These are phyloP conservation scores for Drosophila gunungcola DNA, from an alignment of 1,140 invertebrate species.

Conservation along the genomic window DNA sequence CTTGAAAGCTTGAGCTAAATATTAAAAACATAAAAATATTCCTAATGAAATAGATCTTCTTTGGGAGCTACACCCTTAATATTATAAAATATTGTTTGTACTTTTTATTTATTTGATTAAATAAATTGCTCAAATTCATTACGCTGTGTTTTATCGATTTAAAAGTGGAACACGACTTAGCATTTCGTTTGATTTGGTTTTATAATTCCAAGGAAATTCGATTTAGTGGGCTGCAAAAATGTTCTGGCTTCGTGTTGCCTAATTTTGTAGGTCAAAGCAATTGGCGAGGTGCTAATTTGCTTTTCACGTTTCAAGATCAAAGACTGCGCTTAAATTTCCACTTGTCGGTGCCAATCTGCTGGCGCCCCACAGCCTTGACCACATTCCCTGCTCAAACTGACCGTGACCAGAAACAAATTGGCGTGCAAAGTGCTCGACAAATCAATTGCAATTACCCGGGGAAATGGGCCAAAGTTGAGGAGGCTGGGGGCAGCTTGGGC, in stretches of 20 bases:
- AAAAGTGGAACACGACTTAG: no score
- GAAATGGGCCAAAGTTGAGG: conserved; percentile 7
- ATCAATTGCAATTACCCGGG: conserved; percentile 73
- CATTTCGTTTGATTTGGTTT: no score
- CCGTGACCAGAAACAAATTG: conserved; percentile 73
- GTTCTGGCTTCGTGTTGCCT: background rate
- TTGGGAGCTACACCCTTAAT: no score
- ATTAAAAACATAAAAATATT: no score
- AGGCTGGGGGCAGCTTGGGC: conserved; percentile 27
- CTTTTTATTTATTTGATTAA: no score
- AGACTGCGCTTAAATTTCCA: background rate
- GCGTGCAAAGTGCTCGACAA: conserved; percentile 72
- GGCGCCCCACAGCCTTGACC: conserved; percentile 25
- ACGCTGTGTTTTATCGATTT: no score
- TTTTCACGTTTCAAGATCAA: conserved; percentile 31
- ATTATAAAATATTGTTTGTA: no score
- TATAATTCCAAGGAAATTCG: no score
- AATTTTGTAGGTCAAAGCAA: background rate
- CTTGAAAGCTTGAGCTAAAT: no score
- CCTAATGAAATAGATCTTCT: no score
- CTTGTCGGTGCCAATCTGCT: conserved; percentile 1
- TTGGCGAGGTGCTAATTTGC: conserved; percentile 34
- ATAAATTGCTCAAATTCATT: no score
- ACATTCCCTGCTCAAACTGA: conserved; percentile 59
- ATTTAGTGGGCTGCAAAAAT: no score